Conservation (phyloP, 2,888 invertebrate genomes). For the Drosophila tanythrix region DNA sequence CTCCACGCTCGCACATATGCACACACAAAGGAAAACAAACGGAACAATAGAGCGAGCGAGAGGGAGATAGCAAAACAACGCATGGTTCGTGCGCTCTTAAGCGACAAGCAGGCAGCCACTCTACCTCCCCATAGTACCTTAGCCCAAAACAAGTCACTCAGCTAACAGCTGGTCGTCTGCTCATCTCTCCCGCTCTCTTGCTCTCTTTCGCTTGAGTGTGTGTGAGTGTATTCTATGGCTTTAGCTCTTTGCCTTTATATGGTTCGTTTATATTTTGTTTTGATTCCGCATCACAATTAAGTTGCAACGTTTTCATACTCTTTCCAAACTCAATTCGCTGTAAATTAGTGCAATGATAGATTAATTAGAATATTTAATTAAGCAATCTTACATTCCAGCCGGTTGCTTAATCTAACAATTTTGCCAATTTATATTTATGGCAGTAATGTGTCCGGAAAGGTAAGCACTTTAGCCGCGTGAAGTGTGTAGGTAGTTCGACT, state of each 20-base stretch:
- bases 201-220: conserved; percentile 20
- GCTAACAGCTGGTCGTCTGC: conserved; percentile 50
- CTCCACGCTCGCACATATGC: conserved; percentile 46
- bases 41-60: conserved; percentile 46
- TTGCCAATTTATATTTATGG: neutral
- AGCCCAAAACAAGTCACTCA: conserved; percentile 24
- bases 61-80: conserved; percentile 56
- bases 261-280: conserved; percentile 65
- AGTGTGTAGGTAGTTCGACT: conserved; percentile 37
- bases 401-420: neutral
- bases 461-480: neutral
- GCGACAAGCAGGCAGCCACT: conserved; percentile 42
- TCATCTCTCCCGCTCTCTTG: conserved; percentile 15
- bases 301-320: conserved; percentile 29
- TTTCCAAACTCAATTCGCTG: conserved; percentile 14
- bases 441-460: neutral
- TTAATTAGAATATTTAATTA: neutral
- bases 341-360: neutral
- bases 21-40: conserved; percentile 47
- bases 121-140: conserved; percentile 13
- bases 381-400: neutral
- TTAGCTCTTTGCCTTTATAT: conserved; percentile 58
- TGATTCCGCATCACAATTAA: conserved; percentile 41
- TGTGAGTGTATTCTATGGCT: conserved; percentile 29
- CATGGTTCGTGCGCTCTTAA: conserved; percentile 63